Conservation (phyloP, 1,140 invertebrate genomes). For the Solen grandis region DNA sequence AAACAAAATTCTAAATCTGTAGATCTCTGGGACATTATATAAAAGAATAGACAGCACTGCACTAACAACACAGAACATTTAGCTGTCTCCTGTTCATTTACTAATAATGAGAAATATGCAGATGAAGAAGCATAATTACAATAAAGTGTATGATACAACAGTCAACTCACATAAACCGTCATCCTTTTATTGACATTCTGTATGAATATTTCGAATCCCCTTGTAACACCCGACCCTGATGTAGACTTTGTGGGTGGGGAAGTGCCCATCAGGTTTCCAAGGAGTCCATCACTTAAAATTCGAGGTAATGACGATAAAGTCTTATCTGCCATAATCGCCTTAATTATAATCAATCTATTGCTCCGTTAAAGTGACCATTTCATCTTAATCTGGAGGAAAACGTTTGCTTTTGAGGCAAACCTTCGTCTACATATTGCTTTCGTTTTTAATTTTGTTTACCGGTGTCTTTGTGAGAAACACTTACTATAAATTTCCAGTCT, state of each 20-base stretch:
- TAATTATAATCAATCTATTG: too few relatives aligned
- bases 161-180: constrained; percentile 21
- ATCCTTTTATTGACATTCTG: background rate
- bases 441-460: too few relatives aligned
- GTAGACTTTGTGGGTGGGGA: background rate
- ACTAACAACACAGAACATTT: background rate
- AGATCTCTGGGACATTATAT: background rate
- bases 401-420: too few relatives aligned
- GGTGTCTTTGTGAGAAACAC: too few relatives aligned
- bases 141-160: background rate
- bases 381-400: too few relatives aligned
- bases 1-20: too few relatives aligned
- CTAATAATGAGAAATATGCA: too few relatives aligned
- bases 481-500: too few relatives aligned
- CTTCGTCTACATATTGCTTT: too few relatives aligned
- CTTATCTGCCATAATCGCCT: constrained; percentile 39
- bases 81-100: too few relatives aligned
- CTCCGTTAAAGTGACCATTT: too few relatives aligned
- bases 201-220: constrained; percentile 32
- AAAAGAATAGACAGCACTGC: background rate
- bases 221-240: background rate
- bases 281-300: constrained; percentile 13
- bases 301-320: constrained; percentile 17
- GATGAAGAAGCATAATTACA: too few relatives aligned
- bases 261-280: constrained; percentile 11